Conservation (phyloP, 2,888 invertebrate species). For the Ectemnius cavifrons region DNA sequence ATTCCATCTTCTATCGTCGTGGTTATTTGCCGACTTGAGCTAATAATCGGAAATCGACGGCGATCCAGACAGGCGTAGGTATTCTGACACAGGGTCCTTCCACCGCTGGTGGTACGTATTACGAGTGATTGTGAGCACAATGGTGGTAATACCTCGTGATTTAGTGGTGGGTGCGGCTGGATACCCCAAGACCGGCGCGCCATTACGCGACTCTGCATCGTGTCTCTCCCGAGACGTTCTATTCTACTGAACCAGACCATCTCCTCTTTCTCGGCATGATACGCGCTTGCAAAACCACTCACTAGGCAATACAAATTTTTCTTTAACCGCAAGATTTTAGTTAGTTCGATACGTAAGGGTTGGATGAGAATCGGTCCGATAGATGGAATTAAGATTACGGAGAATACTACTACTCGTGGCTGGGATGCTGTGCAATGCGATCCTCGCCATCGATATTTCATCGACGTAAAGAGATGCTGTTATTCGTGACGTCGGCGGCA, state of each 20-base stretch:
- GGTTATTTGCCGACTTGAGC: slow-evolving; percentile 31
- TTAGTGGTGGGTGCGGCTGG: slow-evolving; percentile 66
- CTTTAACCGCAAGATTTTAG: too few relatives aligned
- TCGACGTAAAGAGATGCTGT: too few relatives aligned
- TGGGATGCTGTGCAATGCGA: too few relatives aligned
- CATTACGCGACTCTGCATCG: slow-evolving; percentile 42
- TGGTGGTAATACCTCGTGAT: slow-evolving; percentile 66
- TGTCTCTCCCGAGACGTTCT: slow-evolving; percentile 14
- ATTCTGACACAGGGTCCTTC: slow-evolving; percentile 53
- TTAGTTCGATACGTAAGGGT: too few relatives aligned
- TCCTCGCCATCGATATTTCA: too few relatives aligned
- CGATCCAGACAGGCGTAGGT: slow-evolving; percentile 45
- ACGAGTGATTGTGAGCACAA: slow-evolving; percentile 64
- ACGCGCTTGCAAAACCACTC: too few relatives aligned
- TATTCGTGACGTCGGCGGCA: slow-evolving; percentile 8
- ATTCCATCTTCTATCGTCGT: slow-evolving; percentile 23
- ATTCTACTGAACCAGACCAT: slow-evolving; percentile 12
- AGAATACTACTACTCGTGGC: too few relatives aligned
- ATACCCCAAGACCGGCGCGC: slow-evolving; percentile 55
- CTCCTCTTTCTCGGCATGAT: neutral
- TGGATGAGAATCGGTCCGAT: too few relatives aligned
- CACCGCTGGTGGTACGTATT: slow-evolving; percentile 51
- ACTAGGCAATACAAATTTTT: too few relatives aligned
- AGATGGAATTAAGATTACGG: too few relatives aligned
- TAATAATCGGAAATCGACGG: slow-evolving; percentile 60